Evolutionary conservation across 2,888 invertebrate genomes (phyloP).

Genomic region (Creontiades dilutus): DNA sequence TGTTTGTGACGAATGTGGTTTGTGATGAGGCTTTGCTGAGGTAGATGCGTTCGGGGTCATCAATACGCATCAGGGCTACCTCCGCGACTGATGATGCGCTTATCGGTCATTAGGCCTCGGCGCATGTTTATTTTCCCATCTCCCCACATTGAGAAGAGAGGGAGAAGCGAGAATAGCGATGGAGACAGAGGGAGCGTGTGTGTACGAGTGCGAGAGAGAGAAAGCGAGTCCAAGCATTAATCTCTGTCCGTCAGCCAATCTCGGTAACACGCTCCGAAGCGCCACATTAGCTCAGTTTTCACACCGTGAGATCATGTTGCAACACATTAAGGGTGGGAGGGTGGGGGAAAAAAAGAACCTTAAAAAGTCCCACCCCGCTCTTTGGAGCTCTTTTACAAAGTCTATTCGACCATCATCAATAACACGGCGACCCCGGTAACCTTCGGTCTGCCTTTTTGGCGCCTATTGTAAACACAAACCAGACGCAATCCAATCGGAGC

Average conservation of each 20-base stretch:
- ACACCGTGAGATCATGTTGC: conserved; percentile 55
- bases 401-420: conserved; percentile 47
- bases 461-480: conserved; percentile 54
- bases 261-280: conserved; percentile 62
- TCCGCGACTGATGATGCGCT: no score
- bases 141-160: neutral
- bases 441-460: conserved; percentile 38
- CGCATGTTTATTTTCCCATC: no score
- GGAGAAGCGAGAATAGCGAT: neutral
- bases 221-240: conserved; percentile 28
- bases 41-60: no score
- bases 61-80: no score
- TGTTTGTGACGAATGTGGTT: no score
- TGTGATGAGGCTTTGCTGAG: no score
- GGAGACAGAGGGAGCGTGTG: neutral
- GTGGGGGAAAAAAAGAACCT: neutral
- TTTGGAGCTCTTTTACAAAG: neutral
- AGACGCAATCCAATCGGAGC: conserved; percentile 56
- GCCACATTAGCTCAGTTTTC: conserved; percentile 66
- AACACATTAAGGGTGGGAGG: conserved; percentile 41
- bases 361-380: neutral
- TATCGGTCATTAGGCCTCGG: no score
- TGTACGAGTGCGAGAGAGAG: no score
- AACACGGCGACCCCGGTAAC: conserved; percentile 23
- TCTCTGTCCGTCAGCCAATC: conserved; percentile 63